Conservation (phyloP, 2,113 vertebrate genomes). For the Hirundichthys speculiger region DNA sequence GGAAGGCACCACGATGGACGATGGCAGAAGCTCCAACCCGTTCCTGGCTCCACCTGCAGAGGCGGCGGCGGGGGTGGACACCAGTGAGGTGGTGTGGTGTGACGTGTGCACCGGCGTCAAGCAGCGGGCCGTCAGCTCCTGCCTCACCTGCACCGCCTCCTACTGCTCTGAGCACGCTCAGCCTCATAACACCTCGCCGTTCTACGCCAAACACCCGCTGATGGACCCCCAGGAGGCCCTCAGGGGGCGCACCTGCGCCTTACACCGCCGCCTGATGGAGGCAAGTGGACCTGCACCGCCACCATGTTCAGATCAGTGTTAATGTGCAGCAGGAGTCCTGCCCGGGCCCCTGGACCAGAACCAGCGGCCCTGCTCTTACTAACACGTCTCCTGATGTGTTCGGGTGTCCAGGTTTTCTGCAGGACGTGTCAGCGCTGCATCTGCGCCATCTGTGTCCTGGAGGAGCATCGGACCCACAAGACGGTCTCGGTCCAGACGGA, state of each 20-base stretch:
- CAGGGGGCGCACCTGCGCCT: constrained; percentile 69
- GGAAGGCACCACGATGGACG: rapidly evolving
- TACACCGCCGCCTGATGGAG: constrained; percentile 79
- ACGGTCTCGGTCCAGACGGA: constrained; percentile 80
- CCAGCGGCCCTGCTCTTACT: no score
- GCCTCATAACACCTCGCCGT: constrained; percentile 63
- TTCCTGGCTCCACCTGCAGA: constrained; percentile 2
- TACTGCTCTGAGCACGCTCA: constrained; percentile 76
- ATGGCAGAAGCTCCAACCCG: neutral
- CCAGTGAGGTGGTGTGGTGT: constrained; percentile 61
- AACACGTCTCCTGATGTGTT: neutral
- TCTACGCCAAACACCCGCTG: constrained; percentile 77
- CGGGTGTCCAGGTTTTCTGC: constrained; percentile 73
- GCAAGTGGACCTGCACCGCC: constrained; percentile 3
- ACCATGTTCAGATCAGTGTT: no score
- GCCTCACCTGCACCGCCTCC: constrained; percentile 80
- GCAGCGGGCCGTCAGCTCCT: constrained; percentile 73
- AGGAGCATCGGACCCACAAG: constrained; percentile 74
- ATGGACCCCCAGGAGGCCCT: constrained; percentile 77
- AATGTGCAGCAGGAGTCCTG: no score
- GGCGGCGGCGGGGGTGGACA: rapidly evolving
- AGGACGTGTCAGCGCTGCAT: constrained; percentile 74
- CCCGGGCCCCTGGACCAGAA: no score
- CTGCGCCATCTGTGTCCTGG: constrained; percentile 79
- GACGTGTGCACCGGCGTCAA: constrained; percentile 80